These are phyloP conservation scores for Aphrocallistes beatrix DNA, from an alignment of 37 sponge, comb jelly and placozoan species.

Conservation along the genomic window DNA sequence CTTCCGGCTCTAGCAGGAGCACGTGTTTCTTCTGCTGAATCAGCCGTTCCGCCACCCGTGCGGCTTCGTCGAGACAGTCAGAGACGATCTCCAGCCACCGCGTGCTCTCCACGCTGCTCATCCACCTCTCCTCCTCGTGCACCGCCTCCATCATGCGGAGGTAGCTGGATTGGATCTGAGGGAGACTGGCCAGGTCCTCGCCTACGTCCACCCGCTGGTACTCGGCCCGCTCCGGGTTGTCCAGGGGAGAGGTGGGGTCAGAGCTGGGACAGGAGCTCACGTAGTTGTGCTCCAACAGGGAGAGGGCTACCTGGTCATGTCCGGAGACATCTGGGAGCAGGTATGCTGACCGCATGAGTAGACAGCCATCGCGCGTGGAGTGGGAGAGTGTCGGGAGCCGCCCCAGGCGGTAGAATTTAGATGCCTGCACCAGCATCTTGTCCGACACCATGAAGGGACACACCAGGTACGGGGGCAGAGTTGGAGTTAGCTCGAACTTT, in stretches of 20 bases:
- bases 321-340: background rate
- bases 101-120: background rate
- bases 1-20: conserved; percentile 39
- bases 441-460: conserved; percentile 10
- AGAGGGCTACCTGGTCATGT: background rate
- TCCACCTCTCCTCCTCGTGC: conserved; percentile 9
- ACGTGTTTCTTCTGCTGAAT: background rate
- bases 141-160: background rate
- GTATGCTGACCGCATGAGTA: background rate
- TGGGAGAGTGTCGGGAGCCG: conserved; percentile 1
- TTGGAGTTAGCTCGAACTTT: background rate
- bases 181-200: background rate
- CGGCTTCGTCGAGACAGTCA: background rate
- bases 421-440: background rate
- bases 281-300: background rate
- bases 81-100: background rate
- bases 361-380: background rate
- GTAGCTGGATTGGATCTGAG: background rate
- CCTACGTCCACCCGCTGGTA: background rate
- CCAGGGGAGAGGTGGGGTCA: background rate
- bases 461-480: background rate
- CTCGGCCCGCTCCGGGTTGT: background rate
- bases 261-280: background rate
- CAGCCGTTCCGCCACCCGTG: background rate
- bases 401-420: background rate